These are phyloP conservation scores for Napeogenes inachia DNA, from an alignment of 2,888 invertebrate genomes.

Conservation along the genomic window DNA sequence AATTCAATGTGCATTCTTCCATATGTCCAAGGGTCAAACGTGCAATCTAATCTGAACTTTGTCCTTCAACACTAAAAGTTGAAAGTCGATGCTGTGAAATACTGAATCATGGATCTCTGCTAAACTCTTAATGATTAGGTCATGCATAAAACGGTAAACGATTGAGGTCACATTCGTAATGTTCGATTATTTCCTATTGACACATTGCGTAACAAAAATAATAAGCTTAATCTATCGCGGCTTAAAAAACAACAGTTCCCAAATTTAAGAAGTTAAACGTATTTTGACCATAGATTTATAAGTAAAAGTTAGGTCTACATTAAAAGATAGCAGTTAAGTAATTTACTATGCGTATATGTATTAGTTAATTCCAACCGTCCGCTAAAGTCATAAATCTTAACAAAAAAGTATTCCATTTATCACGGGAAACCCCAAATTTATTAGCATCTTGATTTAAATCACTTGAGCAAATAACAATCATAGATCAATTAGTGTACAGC, in stretches of 20 bases:
- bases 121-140: conserved; percentile 33
- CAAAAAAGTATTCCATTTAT: no score
- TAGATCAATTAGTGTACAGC: conserved; percentile 10
- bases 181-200: conserved; percentile 26
- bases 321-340: no score
- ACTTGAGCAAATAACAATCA: conserved; percentile 16
- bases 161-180: conserved; percentile 27
- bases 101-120: conserved; percentile 28
- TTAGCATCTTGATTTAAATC: conserved; percentile 23
- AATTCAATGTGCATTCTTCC: conserved; percentile 39
- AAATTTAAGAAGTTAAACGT: neutral
- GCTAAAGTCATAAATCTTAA: no score
- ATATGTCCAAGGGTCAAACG: conserved; percentile 30
- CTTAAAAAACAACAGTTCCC: neutral
- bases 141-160: conserved; percentile 32
- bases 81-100: conserved; percentile 17
- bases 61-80: conserved; percentile 23
- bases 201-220: conserved; percentile 17
- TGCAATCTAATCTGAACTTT: conserved; percentile 36
- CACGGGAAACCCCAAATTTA: conserved; percentile 21
- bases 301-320: no score
- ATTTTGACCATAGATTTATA: no score
- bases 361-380: no score
- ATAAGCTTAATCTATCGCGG: neutral
- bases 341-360: no score